These are phyloP conservation scores for Tychaedon coryphoeus DNA, from an alignment of 2,113 vertebrate species.

Conservation along the genomic window DNA sequence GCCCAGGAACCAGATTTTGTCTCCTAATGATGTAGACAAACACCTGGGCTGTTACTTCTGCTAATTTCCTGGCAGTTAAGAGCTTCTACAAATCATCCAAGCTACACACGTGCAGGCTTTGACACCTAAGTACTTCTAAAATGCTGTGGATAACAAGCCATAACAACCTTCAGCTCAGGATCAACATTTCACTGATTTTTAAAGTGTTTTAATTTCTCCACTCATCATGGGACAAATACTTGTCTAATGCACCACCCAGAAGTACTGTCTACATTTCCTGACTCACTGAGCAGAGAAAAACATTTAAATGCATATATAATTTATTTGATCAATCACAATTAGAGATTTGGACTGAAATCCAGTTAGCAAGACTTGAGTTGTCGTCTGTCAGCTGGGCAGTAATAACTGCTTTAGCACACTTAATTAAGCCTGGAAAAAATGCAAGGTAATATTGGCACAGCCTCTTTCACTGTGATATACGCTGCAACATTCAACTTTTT, in stretches of 20 bases:
- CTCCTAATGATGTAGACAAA: background rate
- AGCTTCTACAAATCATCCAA: background rate
- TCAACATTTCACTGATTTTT: background rate
- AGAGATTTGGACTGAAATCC: background rate
- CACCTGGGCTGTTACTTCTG: background rate
- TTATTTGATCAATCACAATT: conserved; percentile 27
- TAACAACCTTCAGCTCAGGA: background rate
- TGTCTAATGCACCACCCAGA: background rate
- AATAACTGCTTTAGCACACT: background rate
- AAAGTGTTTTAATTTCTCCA: background rate
- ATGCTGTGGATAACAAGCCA: background rate
- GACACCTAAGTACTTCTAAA: background rate
- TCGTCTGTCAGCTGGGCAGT: background rate
- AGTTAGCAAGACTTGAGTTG: background rate
- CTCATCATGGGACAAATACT: background rate
- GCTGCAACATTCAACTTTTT: background rate
- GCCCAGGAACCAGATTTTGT: background rate
- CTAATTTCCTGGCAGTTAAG: background rate
- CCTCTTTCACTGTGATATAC: background rate
- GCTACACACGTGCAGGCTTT: background rate
- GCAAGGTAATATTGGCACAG: background rate
- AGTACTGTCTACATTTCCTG: background rate
- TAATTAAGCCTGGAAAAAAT: conserved; percentile 1
- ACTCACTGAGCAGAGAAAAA: background rate
- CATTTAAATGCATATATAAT: background rate